A percentile compares a stretch with the other conserved stretches of the same genome.
These are phyloP conservation scores for Habroteleia sp. DNA, from an alignment of 2,888 invertebrate genomes.

Conservation along the genomic window DNA sequence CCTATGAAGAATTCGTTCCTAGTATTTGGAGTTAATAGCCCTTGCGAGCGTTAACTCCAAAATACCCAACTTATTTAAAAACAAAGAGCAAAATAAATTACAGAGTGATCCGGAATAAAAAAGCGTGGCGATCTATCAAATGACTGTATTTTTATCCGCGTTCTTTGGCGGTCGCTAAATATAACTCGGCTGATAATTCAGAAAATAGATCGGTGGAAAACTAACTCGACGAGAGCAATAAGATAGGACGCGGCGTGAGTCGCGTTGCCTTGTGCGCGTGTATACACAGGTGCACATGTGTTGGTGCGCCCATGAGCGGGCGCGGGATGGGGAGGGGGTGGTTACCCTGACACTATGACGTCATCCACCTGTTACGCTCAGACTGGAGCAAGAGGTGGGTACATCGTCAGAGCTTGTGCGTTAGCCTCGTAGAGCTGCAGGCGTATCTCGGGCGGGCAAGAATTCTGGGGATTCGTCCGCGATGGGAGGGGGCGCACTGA, in stretches of 20 bases:
- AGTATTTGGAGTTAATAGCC: too few relatives aligned
- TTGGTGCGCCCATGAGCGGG: slow-evolving; percentile 1
- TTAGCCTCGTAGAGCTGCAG: slow-evolving; percentile 54
- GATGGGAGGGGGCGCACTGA: slow-evolving; percentile 31
- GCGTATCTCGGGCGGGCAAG: slow-evolving; percentile 64
- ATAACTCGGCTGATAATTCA: slow-evolving; percentile 42
- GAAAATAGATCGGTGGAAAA: slow-evolving; percentile 50
- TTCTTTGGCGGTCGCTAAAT: slow-evolving; percentile 34
- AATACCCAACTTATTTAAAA: too few relatives aligned
- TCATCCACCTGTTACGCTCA: slow-evolving; percentile 79
- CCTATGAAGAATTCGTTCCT: too few relatives aligned
- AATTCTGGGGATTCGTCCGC: slow-evolving; percentile 62
- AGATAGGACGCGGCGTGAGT: slow-evolving; percentile 3
- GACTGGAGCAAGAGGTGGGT: slow-evolving; percentile 53
- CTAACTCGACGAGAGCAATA: slow-evolving; percentile 19
- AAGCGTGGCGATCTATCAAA: slow-evolving; percentile 11
- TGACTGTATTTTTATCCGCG: slow-evolving; percentile 48
- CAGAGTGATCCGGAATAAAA: slow-evolving; percentile 8
- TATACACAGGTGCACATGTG: neutral
- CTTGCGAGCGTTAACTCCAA: neutral
- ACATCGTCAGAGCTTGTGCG: slow-evolving; percentile 40
- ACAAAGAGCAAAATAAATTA: neutral
- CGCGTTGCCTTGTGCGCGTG: too few relatives aligned
- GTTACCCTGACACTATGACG: slow-evolving; percentile 69
- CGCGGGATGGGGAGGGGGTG: slow-evolving; percentile 50